Conservation (phyloP, 2,113 vertebrate genomes). For the Diphyllodes magnificus region DNA sequence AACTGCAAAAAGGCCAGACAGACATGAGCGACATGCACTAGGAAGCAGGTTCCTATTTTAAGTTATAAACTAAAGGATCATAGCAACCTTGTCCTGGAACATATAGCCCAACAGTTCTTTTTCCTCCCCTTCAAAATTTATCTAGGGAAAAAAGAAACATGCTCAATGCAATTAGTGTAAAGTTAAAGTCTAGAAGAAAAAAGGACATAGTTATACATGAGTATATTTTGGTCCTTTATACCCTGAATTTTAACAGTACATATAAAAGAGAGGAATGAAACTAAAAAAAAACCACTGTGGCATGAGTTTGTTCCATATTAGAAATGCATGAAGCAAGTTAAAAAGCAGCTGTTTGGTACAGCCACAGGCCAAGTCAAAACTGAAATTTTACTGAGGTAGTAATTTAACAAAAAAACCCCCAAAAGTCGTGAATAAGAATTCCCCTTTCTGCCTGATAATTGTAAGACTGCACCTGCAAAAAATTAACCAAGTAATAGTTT, state of each 20-base stretch:
- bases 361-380: not conserved
- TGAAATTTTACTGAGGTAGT: not conserved
- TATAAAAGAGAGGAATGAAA: not conserved
- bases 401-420: not conserved
- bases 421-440: not conserved
- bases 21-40: not conserved
- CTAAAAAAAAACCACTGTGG: not conserved
- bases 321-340: not conserved
- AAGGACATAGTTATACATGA: not conserved
- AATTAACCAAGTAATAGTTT: not conserved
- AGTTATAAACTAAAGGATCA: conserved; percentile 47
- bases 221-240: not conserved
- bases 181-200: not conserved
- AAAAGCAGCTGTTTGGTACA: not conserved
- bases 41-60: not conserved
- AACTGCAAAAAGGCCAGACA: not conserved
- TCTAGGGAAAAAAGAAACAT: conserved; percentile 74
- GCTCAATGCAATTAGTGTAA: conserved; percentile 9
- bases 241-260: not conserved
- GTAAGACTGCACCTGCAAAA: not conserved
- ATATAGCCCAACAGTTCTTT: conserved; percentile 82
- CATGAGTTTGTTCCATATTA: not conserved
- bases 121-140: conserved; percentile 84
- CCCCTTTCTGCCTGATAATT: not conserved
- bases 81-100: conserved; percentile 87